These are phyloP conservation scores for Furnarius figulus DNA, from an alignment of 2,113 vertebrate genomes.

Conservation along the genomic window DNA sequence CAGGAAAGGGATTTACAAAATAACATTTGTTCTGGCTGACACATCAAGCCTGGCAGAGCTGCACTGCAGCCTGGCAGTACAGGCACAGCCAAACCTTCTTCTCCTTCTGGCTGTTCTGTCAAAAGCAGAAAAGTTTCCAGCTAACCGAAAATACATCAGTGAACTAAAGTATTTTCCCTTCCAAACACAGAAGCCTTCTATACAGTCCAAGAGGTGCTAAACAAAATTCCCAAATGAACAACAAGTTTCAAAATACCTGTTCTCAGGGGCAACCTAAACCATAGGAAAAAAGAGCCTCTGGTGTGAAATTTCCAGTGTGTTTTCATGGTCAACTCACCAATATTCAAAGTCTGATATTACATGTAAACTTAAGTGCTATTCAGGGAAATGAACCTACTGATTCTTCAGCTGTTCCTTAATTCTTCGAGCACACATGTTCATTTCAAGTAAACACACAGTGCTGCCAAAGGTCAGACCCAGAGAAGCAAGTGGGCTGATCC, in stretches of 20 bases:
- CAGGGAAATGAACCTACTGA: neutral
- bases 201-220: neutral
- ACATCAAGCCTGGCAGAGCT: neutral
- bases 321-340: neutral
- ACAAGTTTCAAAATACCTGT: neutral
- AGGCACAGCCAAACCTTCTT: neutral
- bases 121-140: neutral
- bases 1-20: neutral
- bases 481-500: neutral
- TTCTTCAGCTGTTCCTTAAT: neutral
- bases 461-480: neutral
- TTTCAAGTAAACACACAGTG: neutral
- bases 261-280: neutral
- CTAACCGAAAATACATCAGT: neutral
- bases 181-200: neutral
- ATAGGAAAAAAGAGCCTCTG: neutral
- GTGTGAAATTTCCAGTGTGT: neutral
- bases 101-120: neutral
- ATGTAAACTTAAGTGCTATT: neutral
- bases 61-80: neutral
- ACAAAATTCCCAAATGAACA: neutral
- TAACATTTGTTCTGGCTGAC: neutral
- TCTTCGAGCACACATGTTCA: neutral
- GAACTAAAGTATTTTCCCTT: neutral
- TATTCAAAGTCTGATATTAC: neutral